Conservation (phyloP, 2,113 vertebrate species). For the Chionomys nivalis region DNA sequence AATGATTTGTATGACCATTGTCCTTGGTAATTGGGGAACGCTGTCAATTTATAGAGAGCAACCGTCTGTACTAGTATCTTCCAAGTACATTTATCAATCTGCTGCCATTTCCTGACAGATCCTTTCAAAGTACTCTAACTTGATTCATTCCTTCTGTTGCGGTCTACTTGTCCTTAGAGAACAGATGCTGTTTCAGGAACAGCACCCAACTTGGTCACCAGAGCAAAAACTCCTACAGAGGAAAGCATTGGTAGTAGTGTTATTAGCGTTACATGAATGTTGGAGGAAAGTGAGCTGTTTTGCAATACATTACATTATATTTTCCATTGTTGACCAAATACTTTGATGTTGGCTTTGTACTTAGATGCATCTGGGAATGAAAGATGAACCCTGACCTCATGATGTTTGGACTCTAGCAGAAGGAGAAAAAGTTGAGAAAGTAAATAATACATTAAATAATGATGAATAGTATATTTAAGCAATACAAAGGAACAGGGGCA, state of each 20-base stretch:
- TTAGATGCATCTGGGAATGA: background rate
- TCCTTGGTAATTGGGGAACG: background rate
- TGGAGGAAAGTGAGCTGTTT: background rate
- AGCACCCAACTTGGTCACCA: background rate
- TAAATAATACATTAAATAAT: background rate
- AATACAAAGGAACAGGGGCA: background rate
- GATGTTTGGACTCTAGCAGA: background rate
- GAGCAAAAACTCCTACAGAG: background rate
- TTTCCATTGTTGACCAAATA: background rate
- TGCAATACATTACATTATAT: background rate
- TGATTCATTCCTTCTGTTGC: background rate
- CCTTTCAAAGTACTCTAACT: background rate
- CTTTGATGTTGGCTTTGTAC: background rate
- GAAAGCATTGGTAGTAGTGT: background rate
- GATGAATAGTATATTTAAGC: background rate
- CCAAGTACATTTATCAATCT: background rate
- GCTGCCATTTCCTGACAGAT: background rate
- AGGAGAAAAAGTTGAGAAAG: background rate
- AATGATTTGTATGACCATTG: background rate
- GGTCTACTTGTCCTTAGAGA: background rate
- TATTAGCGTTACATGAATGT: background rate
- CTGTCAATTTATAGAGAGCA: background rate
- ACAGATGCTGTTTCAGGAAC: accelerated
- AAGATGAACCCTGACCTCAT: background rate
- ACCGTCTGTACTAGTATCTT: background rate